Evolutionary conservation across 1,140 invertebrate species (phyloP).

Genomic region (Listronotus oregonensis): DNA sequence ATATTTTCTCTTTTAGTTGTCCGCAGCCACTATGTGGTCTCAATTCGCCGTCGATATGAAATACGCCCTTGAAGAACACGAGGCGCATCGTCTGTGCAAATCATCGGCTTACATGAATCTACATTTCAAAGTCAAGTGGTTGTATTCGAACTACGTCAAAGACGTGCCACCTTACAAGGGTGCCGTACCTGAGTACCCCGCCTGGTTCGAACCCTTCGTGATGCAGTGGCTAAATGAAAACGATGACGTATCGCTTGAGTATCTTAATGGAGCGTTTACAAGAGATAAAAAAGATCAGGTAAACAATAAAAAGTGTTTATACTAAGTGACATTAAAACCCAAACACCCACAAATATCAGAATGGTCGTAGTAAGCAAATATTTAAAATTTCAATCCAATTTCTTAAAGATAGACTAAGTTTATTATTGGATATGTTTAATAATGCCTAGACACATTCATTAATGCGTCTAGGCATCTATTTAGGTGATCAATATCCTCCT

Average conservation of each 20-base stretch:
- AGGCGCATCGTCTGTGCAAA: constrained; percentile 93
- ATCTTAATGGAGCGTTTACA: constrained; percentile 97
- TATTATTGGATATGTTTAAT: no score
- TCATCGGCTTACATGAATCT: constrained; percentile 99
- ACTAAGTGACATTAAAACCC: no score
- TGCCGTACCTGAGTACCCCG: constrained; percentile 92
- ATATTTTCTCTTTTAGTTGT: constrained; percentile 70
- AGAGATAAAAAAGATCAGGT: constrained; percentile 98
- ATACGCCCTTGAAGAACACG: constrained; percentile 97
- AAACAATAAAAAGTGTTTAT: constrained; percentile 57
- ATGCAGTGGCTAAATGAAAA: constrained; percentile 99
- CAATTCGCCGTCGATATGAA: constrained; percentile 98
- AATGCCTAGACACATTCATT: no score
- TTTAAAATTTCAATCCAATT: no score
- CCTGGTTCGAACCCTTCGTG: constrained; percentile 99
- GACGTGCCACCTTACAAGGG: constrained; percentile 96
- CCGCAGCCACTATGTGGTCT: constrained; percentile 96
- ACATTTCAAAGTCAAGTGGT: constrained; percentile 99
- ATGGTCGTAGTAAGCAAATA: no score
- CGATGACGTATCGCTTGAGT: constrained; percentile 98
- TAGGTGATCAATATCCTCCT: no score
- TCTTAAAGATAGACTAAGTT: no score
- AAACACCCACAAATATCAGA: no score
- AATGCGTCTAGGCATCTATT: no score
- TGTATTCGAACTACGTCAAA: constrained; percentile 98